A percentile compares a stretch with the other conserved stretches of the same genome.
phyloP scores from a whole-genome alignment of 2,888 invertebrate genomes.

The Caenorhabditis sulstoni region DNA sequence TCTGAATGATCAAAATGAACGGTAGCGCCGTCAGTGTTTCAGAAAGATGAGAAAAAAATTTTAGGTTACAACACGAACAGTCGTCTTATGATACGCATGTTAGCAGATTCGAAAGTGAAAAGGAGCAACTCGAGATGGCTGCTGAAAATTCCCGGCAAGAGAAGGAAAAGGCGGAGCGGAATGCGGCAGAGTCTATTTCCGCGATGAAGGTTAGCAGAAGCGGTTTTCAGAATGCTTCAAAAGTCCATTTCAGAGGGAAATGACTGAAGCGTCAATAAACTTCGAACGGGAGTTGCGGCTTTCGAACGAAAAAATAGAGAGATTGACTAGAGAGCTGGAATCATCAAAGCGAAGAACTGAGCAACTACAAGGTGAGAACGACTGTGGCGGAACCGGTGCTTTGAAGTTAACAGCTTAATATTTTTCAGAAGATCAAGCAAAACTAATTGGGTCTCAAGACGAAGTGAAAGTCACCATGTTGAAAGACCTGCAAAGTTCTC shows the following conservation, averaged over 20 bases:
- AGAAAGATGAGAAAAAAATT: neutral
- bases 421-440: slow-evolving; percentile 56
- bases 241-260: slow-evolving; percentile 36
- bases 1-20: slow-evolving; percentile 16
- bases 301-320: slow-evolving; percentile 54
- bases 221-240: neutral
- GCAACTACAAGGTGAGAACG: slow-evolving; percentile 63
- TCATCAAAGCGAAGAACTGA: slow-evolving; percentile 51
- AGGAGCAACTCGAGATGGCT: slow-evolving; percentile 34
- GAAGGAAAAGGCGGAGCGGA: slow-evolving; percentile 11
- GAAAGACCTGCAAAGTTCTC: slow-evolving; percentile 53
- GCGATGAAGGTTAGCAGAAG: slow-evolving; percentile 22
- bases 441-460: slow-evolving; percentile 58
- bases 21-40: too few species aligned
- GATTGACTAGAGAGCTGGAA: slow-evolving; percentile 55
- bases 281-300: slow-evolving; percentile 40
- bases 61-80: slow-evolving; percentile 1
- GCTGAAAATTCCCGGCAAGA: slow-evolving; percentile 24
- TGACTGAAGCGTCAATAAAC: slow-evolving; percentile 37
- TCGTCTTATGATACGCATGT: neutral
- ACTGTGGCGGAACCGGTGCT: neutral
- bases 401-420: neutral
- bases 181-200: slow-evolving; percentile 23
- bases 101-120: slow-evolving; percentile 32
- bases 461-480: slow-evolving; percentile 49